Evolutionary conservation across 2,797 vertebrate species (phyloP), one percentile per base, ranked within the genome.

Genomic region (Bradypodion pumilum): DNA sequence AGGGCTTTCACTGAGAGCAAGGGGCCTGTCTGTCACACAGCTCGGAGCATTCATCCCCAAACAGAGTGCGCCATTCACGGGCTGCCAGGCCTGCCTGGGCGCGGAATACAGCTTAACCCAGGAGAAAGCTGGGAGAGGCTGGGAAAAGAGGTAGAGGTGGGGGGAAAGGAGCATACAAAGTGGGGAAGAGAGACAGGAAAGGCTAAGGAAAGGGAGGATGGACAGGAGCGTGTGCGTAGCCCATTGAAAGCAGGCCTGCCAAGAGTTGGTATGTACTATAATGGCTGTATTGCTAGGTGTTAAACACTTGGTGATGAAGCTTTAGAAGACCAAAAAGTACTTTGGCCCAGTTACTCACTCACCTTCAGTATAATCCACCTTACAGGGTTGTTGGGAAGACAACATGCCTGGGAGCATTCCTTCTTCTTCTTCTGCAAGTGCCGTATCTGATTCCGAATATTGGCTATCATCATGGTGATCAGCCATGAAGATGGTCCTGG

Each of bases 41-140:
- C 89, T 82, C 87, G n/a, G 82, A 87, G 90, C 93, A 94, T 95
- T 96, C 95, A 94, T 91, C 85, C 85, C 83, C 80, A 85, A 95
- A 96, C 95, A 96, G 93, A 96, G 91, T 83, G 5, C 15, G 80
- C 90, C 95, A 96, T 96, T 96, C 96, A 96, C 93, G 70, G 77
- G 85, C 76, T 86, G 87, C 87, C 86, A 86, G 73, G 65, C 85
- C 89, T 78, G 65, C 85, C 89, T 78, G 76, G 85, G 77, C 69
- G 82, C 83, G 74, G 88, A 86, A 86, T 84, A 86, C 92, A 91
- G 91, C 91, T 92, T 88, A 87, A 86, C 91, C 74, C 87, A 87
- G 83, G 44, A 65, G 77, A 78, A 75, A 78, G 46, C 78, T 52
- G 56, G 21, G 21, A 80, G 77, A 72, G 65, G 52, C 63, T 83